Evolutionary conservation across 1,140 invertebrate genomes (phyloP), one percentile per base, ranked within the genome.

Genomic region (Gryllus bimaculatus): DNA sequence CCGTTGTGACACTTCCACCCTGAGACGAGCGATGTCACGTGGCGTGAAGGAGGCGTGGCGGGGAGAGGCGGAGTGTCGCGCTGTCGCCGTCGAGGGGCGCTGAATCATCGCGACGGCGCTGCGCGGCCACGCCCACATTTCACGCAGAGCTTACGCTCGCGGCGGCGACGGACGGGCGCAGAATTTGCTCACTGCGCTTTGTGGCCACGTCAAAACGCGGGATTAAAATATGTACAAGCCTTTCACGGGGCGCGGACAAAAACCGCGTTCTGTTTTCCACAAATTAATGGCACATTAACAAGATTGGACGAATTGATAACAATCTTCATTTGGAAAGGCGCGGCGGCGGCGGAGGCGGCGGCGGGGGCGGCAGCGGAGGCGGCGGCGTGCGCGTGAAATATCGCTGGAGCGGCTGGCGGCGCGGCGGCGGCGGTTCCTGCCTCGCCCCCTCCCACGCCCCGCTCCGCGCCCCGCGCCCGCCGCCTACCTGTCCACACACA

Each of bases 241-340:
- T 66, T 66, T 66, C 54, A 66, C 7, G 26, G 54, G 18, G 10
- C 54, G 18, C 10, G 18, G 54, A 66, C 54, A 66, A 66, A 66
- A 66, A 66, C 10, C 54, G 54, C 54, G 54, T 66, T 66, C 54
- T 66, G 54, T 66, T 66, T 66, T 18, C 54, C 54, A 66, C 54
- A 66, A 66, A 66, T 66, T 66, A 66, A 66, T 66, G 54, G 54
- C 54, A 66, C 54, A 66, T 66, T 66, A 66, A 66, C 54, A 66
- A 66, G 54, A 66, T 66, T 66, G 10, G 10, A 66, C 10, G 54
- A 66, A 66, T 66, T 66, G 54, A 66, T 66, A 13, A 66, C 54
- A 18, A 66, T 66, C 54, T 66, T 66, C 54, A 66, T 66, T 66
- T 66, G 54, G 54, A 66, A 13, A 18, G 10, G 54, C 10, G 18